Base-by-base conservation (phyloP, 2,888 invertebrate species). In the Eucriotettix oculatus region DNA sequence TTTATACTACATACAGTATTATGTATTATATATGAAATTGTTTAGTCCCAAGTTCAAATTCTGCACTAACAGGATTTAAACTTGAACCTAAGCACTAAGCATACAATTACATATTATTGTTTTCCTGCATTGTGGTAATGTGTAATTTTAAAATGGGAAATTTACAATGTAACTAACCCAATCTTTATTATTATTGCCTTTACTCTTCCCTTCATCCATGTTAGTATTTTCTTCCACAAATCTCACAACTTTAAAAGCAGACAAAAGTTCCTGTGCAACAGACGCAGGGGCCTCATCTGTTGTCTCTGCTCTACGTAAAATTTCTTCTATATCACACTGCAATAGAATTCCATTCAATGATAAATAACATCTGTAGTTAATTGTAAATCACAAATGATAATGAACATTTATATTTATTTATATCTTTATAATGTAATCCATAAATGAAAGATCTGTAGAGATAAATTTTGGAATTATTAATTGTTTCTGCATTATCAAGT, bases 311-410 rank as follows among this genome's bases (percentile, higher is more conserved):
- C 96, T 79, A 71, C 90, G 83, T 66, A 99, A 76, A 70, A 99
- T 98, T 76, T 97, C 96, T 78, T 99, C 98, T 70, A 99, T 97
- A 80, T 99, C 97, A 78, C 98, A 96, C 83, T 89, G 69, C 41
- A 66, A n/a, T 12, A n/a, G 29, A 29, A 29, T 29, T 29, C 29
- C 2, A 29, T 29, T 29, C 2, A 29, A 29, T 29, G 29, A 5
- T 29, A 29, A 29, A 29, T n/a, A n/a, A n/a, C n/a, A n/a, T n/a
- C n/a, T n/a, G n/a, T n/a, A n/a, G n/a, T n/a, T n/a, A n/a, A n/a
- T n/a, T n/a, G n/a, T n/a, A n/a, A n/a, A n/a, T n/a, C n/a, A n/a
- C n/a, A n/a, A n/a, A n/a, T n/a, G n/a, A n/a, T n/a, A n/a, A n/a
- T n/a, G n/a, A n/a, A n/a, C n/a, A n/a, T n/a, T n/a, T n/a, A n/a